These are phyloP conservation scores for Ganaspis brasiliensis DNA, from an alignment of 2,888 invertebrate genomes.

Conservation along the genomic window DNA sequence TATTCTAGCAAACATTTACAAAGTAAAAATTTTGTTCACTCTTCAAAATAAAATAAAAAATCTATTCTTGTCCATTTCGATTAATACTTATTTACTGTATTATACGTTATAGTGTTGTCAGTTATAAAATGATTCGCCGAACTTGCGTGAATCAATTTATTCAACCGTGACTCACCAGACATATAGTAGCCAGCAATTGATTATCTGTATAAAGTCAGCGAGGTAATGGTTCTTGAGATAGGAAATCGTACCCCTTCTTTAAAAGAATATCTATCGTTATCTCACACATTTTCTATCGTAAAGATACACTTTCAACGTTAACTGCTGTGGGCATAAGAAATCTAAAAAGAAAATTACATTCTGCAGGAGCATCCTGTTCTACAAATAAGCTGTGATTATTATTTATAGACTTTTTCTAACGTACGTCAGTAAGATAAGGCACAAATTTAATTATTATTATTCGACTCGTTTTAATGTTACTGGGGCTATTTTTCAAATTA, in stretches of 20 bases:
- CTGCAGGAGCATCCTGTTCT: background rate
- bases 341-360: background rate
- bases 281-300: background rate
- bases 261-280: slow-evolving; percentile 19
- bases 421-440: background rate
- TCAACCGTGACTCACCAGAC: slow-evolving; percentile 8
- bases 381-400: slow-evolving; percentile 17
- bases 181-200: slow-evolving; percentile 10
- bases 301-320: background rate
- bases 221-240: slow-evolving; percentile 5
- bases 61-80: too few relatives aligned
- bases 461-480: too few relatives aligned
- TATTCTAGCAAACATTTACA: too few relatives aligned
- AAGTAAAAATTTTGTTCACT: too few relatives aligned
- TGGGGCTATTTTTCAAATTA: background rate
- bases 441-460: slow-evolving; percentile 27
- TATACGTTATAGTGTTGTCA: background rate
- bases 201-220: slow-evolving; percentile 13
- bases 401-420: slow-evolving; percentile 8
- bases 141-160: slow-evolving; percentile 2
- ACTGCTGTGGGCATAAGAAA: background rate
- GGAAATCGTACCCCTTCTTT: background rate
- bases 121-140: background rate
- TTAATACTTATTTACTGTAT: too few relatives aligned
- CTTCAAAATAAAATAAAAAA: too few relatives aligned